These are phyloP conservation scores for Seriola dumerili DNA, from an alignment of 2,113 vertebrate genomes.

Conservation along the genomic window DNA sequence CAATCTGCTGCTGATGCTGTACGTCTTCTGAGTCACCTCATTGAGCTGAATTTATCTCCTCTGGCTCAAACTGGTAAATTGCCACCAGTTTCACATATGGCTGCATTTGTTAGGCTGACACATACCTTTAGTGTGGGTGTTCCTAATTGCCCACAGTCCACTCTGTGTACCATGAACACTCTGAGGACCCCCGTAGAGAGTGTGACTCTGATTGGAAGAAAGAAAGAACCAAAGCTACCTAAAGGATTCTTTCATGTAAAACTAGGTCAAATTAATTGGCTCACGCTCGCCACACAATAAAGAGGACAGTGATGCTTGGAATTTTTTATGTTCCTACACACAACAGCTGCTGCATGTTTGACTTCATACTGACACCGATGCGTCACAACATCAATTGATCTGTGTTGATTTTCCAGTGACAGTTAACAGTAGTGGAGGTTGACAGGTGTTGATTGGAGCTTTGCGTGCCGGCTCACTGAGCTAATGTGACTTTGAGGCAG, in stretches of 20 bases:
- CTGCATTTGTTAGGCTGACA: conserved; percentile 49
- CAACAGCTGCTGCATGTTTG: conserved; percentile 42
- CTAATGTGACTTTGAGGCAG: conserved; percentile 57
- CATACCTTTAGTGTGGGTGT: conserved; percentile 61
- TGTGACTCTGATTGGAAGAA: conserved; percentile 43
- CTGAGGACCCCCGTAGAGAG: conserved; percentile 56
- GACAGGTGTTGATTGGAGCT: conserved; percentile 57
- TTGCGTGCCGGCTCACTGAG: conserved; percentile 32
- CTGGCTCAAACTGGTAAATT: conserved; percentile 53
- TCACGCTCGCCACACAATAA: conserved; percentile 44
- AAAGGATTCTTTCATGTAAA: conserved; percentile 53
- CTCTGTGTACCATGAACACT: conserved; percentile 1
- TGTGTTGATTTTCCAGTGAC: conserved; percentile 27
- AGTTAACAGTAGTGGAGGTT: conserved; percentile 34
- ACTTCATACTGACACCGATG: conserved; percentile 6
- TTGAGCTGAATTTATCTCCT: conserved; percentile 41
- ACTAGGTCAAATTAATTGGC: conserved; percentile 72
- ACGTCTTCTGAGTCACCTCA: conserved; percentile 37
- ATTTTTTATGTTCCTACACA: conserved; percentile 29
- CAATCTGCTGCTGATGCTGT: conserved; percentile 8
- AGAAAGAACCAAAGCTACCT: conserved; percentile 25
- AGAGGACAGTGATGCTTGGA: conserved; percentile 27
- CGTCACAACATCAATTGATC: conserved; percentile 23
- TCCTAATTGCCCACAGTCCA: conserved; percentile 65
- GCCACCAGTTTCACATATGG: conserved; percentile 32